Conservation (phyloP, 2,113 vertebrate genomes). For the Pluvialis apricaria region DNA sequence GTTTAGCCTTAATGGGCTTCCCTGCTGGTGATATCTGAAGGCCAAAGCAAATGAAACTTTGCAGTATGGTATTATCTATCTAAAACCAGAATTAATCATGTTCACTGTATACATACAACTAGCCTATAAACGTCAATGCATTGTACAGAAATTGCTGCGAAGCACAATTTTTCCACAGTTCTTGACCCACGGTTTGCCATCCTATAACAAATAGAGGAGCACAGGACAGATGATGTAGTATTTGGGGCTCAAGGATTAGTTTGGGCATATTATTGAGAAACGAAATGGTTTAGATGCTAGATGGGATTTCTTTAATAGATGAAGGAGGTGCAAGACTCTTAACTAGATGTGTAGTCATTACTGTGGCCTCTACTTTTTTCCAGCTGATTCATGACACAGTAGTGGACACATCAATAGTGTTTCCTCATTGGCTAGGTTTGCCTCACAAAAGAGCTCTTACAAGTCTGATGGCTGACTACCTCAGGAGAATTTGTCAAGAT, state of each 20-base stretch:
- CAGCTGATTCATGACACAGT: constrained; percentile 78
- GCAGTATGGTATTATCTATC: neutral
- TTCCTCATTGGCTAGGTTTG: constrained; percentile 77
- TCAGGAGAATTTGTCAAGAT: constrained; percentile 77
- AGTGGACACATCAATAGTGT: constrained; percentile 77
- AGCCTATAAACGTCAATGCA: neutral
- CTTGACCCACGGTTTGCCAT: neutral
- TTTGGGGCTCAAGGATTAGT: neutral
- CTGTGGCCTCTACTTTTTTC: neutral
- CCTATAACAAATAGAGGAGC: neutral
- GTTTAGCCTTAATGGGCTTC: neutral
- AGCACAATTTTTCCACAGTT: neutral
- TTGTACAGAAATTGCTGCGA: neutral
- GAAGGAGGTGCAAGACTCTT: neutral
- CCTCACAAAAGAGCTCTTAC: constrained; percentile 77
- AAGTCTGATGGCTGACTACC: constrained; percentile 76
- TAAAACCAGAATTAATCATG: neutral
- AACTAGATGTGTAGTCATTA: neutral
- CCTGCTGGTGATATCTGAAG: neutral
- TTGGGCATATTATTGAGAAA: neutral
- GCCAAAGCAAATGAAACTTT: neutral
- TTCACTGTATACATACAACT: neutral
- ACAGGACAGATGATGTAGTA: neutral
- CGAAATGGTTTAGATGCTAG: neutral
- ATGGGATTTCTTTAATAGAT: neutral